Conservation (phyloP, 2,888 invertebrate genomes). For the Deilephila porcellus region DNA sequence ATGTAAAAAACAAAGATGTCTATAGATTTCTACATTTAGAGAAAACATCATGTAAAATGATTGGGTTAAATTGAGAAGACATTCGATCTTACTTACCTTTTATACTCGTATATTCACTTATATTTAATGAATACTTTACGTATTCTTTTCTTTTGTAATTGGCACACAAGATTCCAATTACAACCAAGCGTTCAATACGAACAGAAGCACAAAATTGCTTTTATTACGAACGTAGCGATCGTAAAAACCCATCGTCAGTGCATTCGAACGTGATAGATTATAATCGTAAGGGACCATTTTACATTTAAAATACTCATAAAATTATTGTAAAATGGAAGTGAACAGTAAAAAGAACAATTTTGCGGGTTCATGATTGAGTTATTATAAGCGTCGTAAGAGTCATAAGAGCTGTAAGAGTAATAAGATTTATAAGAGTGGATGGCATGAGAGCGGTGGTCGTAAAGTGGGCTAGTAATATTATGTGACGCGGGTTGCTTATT, state of each 20-base stretch:
- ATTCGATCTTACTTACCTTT: too few species aligned
- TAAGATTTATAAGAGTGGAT: constrained; percentile 12
- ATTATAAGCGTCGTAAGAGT: constrained; percentile 10
- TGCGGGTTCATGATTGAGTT: constrained; percentile 16
- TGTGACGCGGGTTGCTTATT: constrained; percentile 41
- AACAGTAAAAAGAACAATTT: constrained; percentile 12
- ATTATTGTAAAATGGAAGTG: background rate
- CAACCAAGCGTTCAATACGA: constrained; percentile 4
- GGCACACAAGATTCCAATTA: background rate
- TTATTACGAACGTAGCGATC: background rate
- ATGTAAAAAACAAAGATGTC: too few species aligned
- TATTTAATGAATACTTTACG: background rate
- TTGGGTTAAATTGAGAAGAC: background rate
- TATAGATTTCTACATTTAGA: background rate
- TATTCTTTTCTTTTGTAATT: background rate
- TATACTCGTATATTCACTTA: background rate
- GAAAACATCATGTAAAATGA: background rate
- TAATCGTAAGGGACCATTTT: background rate
- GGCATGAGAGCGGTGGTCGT: constrained; percentile 18
- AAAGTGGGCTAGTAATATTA: constrained; percentile 35
- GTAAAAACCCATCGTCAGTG: constrained; percentile 11
- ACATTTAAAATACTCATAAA: constrained; percentile 18
- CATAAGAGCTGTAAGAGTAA: too few species aligned
- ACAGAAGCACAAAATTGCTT: constrained; percentile 4
- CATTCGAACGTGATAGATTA: constrained; percentile 13